Evolutionary conservation across 2,113 vertebrate genomes (phyloP).

Genomic region (Xiphorhynchus elegans): DNA sequence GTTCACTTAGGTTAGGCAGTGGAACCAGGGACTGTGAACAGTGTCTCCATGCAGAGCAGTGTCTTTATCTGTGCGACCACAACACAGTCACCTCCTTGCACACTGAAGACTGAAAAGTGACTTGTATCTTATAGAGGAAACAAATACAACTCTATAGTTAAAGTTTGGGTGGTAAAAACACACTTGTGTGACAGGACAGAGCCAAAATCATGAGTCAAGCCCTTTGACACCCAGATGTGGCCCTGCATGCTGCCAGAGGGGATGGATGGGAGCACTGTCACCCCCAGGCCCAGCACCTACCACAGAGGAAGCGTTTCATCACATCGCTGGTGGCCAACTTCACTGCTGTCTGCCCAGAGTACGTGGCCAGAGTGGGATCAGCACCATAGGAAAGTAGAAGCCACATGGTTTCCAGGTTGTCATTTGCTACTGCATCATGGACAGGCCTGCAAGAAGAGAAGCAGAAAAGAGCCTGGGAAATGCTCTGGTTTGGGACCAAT

Average conservation of each 20-base stretch:
- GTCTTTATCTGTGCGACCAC: neutral
- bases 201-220: neutral
- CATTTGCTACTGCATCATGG: conserved; percentile 94
- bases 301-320: conserved; percentile 93
- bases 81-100: neutral
- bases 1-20: neutral
- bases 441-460: conserved; percentile 81
- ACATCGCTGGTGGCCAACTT: conserved; percentile 90
- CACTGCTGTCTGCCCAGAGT: conserved; percentile 94
- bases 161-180: neutral
- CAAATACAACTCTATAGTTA: neutral
- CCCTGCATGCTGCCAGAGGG: neutral
- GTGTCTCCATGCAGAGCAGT: neutral
- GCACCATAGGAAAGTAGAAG: conserved; percentile 95
- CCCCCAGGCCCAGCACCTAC: conserved; percentile 66
- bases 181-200: neutral
- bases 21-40: neutral
- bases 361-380: conserved; percentile 95
- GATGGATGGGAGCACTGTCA: neutral
- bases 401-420: conserved; percentile 96
- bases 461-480: neutral
- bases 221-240: neutral
- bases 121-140: neutral
- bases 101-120: neutral
- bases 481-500: neutral